Evolutionary conservation across 1,140 invertebrate genomes (phyloP).

Genomic region (Asbolus verrucosus): DNA sequence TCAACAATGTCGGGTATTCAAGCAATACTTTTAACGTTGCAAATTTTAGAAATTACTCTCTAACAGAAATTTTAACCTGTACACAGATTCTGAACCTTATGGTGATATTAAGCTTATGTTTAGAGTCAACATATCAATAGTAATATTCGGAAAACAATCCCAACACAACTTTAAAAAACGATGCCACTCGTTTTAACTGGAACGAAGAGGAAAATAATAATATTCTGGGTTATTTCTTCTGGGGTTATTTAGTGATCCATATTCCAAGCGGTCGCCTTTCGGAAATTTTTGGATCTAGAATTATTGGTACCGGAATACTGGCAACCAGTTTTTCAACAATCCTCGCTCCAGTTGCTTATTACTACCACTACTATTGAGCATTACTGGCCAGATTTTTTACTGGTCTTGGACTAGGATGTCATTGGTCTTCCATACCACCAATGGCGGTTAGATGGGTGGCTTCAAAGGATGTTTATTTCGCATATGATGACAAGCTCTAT

Average conservation of each 20-base stretch:
- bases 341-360: conserved; percentile 79
- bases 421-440: conserved; percentile 89
- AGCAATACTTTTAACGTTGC: too few species aligned
- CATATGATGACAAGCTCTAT: conserved; percentile 85
- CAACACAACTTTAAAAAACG: neutral
- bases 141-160: conserved; percentile 73
- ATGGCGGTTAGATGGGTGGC: conserved; percentile 91
- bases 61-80: too few species aligned
- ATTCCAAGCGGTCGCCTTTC: conserved; percentile 85
- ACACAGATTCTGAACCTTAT: too few species aligned
- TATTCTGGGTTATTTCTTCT: conserved; percentile 86
- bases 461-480: conserved; percentile 83
- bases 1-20: too few species aligned
- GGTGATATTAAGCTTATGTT: conserved; percentile 85
- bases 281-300: conserved; percentile 80
- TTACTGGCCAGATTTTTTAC: conserved; percentile 72
- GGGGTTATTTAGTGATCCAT: conserved; percentile 88
- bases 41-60: too few species aligned
- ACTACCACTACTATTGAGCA: conserved; percentile 68
- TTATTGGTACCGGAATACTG: conserved; percentile 86
- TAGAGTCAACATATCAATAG: conserved; percentile 86
- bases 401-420: conserved; percentile 81
- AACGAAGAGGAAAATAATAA: conserved; percentile 74
- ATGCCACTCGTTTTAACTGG: conserved; percentile 47
- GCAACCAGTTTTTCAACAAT: conserved; percentile 83